Evolutionary conservation across 2,888 invertebrate species (phyloP), one percentile per base, ranked within the genome.

Genomic region (Cordilura impudica): DNA sequence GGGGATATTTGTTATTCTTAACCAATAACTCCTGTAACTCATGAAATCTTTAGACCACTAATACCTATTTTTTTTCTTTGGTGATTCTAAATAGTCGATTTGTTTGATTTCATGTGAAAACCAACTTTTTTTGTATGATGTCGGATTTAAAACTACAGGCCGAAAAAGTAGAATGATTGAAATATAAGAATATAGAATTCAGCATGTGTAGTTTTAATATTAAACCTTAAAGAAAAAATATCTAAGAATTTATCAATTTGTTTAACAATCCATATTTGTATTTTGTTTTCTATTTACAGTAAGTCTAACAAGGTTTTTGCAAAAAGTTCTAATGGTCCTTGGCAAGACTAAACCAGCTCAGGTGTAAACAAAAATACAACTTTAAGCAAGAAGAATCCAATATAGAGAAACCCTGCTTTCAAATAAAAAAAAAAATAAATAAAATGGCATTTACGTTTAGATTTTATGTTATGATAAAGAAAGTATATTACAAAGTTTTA

Each of bases 251-350:
- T 31, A 10, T 2, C 1, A 39, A 39, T 4, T 39, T n/a, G n/a
- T n/a, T 10, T 10, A 10, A 4, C n/a, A 39, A 39, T 39, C n/a
- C n/a, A 39, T n/a, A n/a, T 39, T 39, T n/a, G n/a, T n/a, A 3
- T 4, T 26, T 39, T 65, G 23, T 23, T 39, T 66, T 43, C 16
- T 39, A 78, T 69, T 91, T 91, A 12, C 91, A 93, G 94, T 92
- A 90, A 91, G 87, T 84, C 85, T 91, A 78, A 95, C 95, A 23
- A 91, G 90, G 84, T 91, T 92, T 85, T 90, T 94, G 82, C 95
- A 95, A 89, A 94, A 94, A 89, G 86, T 94, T 84, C 91, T 95
- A 86, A 90, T 95, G 90, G 95, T 95, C 81, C 93, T 95, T 83
- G 94, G 94, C 82, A 94, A 94, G 87, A 90, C 93, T 84, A 94